Base-by-base conservation (phyloP, 2,113 vertebrate genomes). In the Typhlomys cinereus region DNA sequence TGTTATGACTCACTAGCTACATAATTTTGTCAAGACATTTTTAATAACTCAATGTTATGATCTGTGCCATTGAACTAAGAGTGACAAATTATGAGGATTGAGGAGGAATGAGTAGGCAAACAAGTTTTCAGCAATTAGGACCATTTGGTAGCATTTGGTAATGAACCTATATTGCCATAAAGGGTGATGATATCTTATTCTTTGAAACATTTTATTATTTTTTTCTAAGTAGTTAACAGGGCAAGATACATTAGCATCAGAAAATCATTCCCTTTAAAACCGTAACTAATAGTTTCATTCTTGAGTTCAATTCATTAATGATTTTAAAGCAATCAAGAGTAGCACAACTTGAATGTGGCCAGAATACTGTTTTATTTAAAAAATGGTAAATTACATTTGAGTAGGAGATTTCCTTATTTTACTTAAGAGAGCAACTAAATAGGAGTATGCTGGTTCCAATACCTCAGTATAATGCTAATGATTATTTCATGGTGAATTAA, bases 401-500 rank as follows among this genome's bases (percentile, higher is more conserved):
- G 39, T 18, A 27, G 34, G 83, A 96, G 57, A 84, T 62, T 94
- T 95, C 48, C 64, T 96, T 89, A 94, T 94, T 96, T 97, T 79
- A 96, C 93, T 96, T 94, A n/a, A 91, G 61, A 94, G 95, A 92
- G 95, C 95, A 96, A 71, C 57, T 34, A 96, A 83, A 85, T 57
- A 95, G 90, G 86, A 96, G 82, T 85, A 85, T 95, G 80, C 79
- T 29, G 50, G 76, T 79, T 96, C 93, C 91, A 94, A 82, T 44
- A 93, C 59, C 88, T 96, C 89, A 90, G 74, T 94, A 95, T 90
- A 97, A 96, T 61, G 44, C 87, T 95, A 96, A 97, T 86, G 54
- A 96, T 95, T 97, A 95, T 95, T 94, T 97, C 93, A 75, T 34
- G 34, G 94, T 96, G 95, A 97, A 98, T 97, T 97, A 97, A 97